These are phyloP conservation scores for Aurelia sp. DNA, from an alignment of 30 jellyfish, hydroid and myxozoan species.

Conservation along the genomic window DNA sequence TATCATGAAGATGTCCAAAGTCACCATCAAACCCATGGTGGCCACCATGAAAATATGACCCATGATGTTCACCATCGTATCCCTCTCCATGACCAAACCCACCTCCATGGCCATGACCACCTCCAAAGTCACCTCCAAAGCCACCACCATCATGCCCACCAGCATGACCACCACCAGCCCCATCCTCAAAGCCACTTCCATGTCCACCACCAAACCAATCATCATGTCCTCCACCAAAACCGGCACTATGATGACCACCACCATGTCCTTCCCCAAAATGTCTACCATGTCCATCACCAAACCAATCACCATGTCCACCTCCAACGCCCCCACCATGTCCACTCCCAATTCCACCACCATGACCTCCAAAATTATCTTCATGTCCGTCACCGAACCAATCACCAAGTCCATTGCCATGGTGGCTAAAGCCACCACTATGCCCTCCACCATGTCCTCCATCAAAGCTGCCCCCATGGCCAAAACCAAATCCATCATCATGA, in stretches of 20 bases:
- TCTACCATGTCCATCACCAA: conserved; percentile 16
- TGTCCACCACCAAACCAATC: conserved; percentile 30
- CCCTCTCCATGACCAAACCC: conserved; percentile 16
- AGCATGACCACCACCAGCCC: not conserved
- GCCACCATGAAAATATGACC: conserved; percentile 26
- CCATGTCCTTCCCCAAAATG: too few species aligned
- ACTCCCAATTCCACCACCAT: conserved; percentile 11
- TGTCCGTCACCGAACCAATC: conserved; percentile 15
- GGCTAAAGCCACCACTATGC: conserved; percentile 39
- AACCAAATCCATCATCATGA: conserved; percentile 52
- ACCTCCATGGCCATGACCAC: conserved; percentile 20
- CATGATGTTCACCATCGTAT: not conserved
- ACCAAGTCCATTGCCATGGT: conserved; percentile 31
- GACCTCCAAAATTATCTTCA: conserved; percentile 31
- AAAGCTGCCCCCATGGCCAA: conserved; percentile 32
- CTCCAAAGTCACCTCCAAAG: conserved; percentile 33
- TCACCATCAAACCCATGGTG: conserved; percentile 49
- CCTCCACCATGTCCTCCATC: conserved; percentile 40
- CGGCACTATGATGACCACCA: conserved; percentile 6
- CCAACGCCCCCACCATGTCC: conserved; percentile 51
- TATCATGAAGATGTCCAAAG: not conserved
- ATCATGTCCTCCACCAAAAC: conserved; percentile 31
- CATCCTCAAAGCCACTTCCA: not conserved
- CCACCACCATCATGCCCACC: too few species aligned
- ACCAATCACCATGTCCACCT: conserved; percentile 39